Conservation (phyloP, 2,113 vertebrate genomes). For the Crocuta crocuta region DNA sequence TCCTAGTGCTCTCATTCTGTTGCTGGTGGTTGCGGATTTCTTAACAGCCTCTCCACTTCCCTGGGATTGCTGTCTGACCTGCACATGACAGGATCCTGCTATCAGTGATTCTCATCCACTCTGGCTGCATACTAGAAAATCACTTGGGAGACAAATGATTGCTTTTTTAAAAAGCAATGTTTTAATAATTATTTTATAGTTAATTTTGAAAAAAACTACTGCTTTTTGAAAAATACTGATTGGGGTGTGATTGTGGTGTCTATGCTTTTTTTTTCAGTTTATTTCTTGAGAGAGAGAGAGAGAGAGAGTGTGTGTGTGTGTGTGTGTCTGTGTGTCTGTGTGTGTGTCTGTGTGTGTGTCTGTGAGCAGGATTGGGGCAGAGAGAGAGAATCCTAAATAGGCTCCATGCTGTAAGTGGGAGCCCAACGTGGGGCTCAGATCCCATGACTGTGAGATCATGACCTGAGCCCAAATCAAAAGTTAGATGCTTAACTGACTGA, state of each 20-base stretch:
- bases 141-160: neutral
- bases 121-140: neutral
- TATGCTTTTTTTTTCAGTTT: neutral
- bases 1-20: neutral
- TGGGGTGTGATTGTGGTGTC: neutral
- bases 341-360: no score
- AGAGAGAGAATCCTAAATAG: no score
- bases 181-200: neutral
- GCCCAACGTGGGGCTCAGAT: no score
- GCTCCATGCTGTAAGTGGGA: no score
- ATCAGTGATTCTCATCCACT: neutral
- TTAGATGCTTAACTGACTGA: no score
- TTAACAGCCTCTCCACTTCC: neutral
- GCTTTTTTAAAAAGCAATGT: neutral
- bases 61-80: neutral
- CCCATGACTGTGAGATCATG: no score
- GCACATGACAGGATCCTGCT: neutral
- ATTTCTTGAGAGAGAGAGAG: no score
- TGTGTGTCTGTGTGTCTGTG: no score
- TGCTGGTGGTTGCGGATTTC: neutral
- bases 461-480: no score
- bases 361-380: no score
- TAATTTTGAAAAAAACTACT: conserved; percentile 7
- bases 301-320: no score
- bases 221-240: neutral